These are phyloP conservation scores for Eulacestoma nigropectus DNA, from an alignment of 2,113 vertebrate genomes.

Conservation along the genomic window DNA sequence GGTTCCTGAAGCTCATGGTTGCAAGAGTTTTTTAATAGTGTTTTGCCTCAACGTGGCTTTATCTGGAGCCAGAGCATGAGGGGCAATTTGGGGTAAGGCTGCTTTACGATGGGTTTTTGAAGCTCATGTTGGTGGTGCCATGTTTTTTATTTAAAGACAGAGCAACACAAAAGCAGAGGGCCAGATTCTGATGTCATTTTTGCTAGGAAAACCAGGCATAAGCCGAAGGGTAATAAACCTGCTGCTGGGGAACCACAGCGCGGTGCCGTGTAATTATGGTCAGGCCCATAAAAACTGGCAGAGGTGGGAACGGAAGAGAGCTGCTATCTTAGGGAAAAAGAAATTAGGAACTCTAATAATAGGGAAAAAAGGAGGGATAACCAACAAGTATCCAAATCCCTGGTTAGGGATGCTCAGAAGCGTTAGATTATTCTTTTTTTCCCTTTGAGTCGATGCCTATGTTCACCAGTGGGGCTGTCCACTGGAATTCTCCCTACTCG, in stretches of 20 bases:
- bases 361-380: neutral
- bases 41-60: neutral
- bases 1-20: neutral
- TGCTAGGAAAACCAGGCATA: neutral
- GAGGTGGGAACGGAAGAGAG: neutral
- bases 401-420: neutral
- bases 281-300: neutral
- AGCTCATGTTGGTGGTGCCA: neutral
- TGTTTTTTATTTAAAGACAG: neutral
- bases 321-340: neutral
- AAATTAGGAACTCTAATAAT: neutral
- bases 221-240: neutral
- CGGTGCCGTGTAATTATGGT: neutral
- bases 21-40: neutral
- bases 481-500: neutral
- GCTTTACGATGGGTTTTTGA: neutral
- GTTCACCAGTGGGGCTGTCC: neutral
- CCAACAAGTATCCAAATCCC: neutral
- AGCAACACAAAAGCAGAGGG: neutral
- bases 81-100: accelerated
- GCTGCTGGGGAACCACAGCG: neutral
- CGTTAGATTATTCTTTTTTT: neutral
- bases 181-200: neutral
- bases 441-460: neutral
- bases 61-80: neutral